Evolutionary conservation across 2,888 invertebrate genomes (phyloP).

Genomic region (Hetaerina titia): DNA sequence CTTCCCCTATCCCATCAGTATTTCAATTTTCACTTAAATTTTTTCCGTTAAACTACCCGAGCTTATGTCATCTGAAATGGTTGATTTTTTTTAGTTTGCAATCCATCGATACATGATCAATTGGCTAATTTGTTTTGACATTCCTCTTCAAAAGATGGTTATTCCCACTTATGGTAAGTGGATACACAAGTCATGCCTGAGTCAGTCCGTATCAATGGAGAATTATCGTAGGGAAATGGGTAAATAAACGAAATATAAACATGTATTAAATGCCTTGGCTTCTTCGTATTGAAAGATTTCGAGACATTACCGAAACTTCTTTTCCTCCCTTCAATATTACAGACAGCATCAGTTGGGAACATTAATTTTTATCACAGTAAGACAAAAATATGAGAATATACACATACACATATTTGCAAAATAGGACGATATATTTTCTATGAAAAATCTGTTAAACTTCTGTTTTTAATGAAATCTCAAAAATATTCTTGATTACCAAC

Average conservation of each 20-base stretch:
- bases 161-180: not conserved
- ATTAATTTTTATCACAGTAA: no score
- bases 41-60: not conserved
- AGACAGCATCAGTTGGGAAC: no score
- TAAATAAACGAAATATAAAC: not conserved
- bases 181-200: not conserved
- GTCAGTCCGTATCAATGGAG: not conserved
- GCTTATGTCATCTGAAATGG: not conserved
- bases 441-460: no score
- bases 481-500: no score
- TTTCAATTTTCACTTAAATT: constrained; percentile 14
- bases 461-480: no score
- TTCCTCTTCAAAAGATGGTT: not conserved
- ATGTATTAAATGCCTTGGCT: not conserved
- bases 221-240: not conserved
- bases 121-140: constrained; percentile 14
- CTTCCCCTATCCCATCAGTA: not conserved
- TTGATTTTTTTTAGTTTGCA: not conserved
- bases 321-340: not conserved
- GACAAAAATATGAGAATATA: no score
- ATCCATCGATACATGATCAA: constrained; percentile 13
- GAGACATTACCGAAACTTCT: not conserved
- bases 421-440: no score
- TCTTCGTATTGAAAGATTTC: not conserved
- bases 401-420: no score